Evolutionary conservation across 35 echinoderm and acorn worm genomes (phyloP).

Genomic region (Apostichopus japonicus): DNA sequence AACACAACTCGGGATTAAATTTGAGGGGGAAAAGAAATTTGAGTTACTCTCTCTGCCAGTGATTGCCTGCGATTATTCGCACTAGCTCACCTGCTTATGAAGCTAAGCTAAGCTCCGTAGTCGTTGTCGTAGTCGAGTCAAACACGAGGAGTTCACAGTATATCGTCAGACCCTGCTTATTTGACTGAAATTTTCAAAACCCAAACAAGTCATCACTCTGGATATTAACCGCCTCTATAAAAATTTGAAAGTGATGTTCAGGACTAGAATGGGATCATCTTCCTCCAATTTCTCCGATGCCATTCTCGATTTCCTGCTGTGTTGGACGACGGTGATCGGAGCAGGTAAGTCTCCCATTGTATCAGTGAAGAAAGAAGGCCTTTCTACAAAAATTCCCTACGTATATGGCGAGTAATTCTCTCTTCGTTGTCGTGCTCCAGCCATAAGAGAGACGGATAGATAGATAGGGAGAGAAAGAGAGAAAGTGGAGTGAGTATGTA

Average conservation of each 20-base stretch:
- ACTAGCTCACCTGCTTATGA: background rate
- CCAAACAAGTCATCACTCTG: constrained; percentile 29
- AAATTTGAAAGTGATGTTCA: constrained; percentile 53
- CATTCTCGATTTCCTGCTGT: constrained; percentile 31
- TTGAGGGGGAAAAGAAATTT: constrained; percentile 7
- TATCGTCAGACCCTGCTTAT: background rate
- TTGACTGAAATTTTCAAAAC: background rate
- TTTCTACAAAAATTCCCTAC: no score
- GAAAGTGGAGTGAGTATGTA: background rate
- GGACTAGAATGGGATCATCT: constrained; percentile 44
- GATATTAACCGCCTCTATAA: constrained; percentile 40
- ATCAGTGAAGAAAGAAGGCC: no score
- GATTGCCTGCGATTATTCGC: constrained; percentile 9
- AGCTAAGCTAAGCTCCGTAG: background rate
- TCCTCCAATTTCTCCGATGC: constrained; percentile 38
- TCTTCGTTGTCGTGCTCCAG: background rate
- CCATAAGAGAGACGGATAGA: background rate
- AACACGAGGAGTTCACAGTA: background rate
- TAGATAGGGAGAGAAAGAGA: background rate
- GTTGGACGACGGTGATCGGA: constrained; percentile 30
- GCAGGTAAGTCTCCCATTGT: constrained; percentile 19
- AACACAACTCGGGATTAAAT: background rate
- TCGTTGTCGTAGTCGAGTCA: background rate
- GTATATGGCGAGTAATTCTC: background rate
- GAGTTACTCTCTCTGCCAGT: constrained; percentile 1